Conservation (phyloP, 2,888 invertebrate species). For the Mythimna vitellina region DNA sequence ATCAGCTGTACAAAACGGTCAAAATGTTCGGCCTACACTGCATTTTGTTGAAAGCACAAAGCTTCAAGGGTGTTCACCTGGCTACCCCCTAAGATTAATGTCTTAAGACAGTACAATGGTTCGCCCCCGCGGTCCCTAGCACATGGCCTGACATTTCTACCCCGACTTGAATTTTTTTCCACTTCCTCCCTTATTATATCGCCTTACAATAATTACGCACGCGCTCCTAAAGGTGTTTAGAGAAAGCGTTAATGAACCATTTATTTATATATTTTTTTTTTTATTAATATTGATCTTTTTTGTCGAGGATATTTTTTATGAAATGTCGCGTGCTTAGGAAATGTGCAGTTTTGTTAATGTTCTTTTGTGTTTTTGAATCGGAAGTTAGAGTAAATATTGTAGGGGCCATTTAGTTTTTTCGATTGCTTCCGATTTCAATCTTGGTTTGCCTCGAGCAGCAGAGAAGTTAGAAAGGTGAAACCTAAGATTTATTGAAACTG, state of each 20-base stretch:
- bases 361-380: conserved; percentile 23
- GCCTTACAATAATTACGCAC: conserved; percentile 83
- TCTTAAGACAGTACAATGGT: conserved; percentile 83
- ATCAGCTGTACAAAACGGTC: conserved; percentile 54
- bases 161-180: conserved; percentile 79
- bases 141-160: conserved; percentile 86
- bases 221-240: conserved; percentile 87
- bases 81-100: conserved; percentile 86
- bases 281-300: conserved; percentile 60
- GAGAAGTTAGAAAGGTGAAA: background rate
- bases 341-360: conserved; percentile 53
- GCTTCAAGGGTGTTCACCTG: conserved; percentile 83
- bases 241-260: conserved; percentile 85
- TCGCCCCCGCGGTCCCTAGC: conserved; percentile 76
- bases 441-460: background rate
- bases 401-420: conserved; percentile 1
- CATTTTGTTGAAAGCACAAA: conserved; percentile 67
- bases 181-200: conserved; percentile 84
- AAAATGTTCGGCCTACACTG: conserved; percentile 36
- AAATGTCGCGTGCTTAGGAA: conserved; percentile 51
- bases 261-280: conserved; percentile 67
- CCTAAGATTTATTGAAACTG: background rate
- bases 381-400: conserved; percentile 24
- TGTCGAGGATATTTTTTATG: conserved; percentile 45
- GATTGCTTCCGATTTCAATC: background rate